Evolutionary conservation across 2,888 invertebrate species (phyloP), one percentile per base, ranked within the genome.

Genomic region (Heteromurus nitidus): DNA sequence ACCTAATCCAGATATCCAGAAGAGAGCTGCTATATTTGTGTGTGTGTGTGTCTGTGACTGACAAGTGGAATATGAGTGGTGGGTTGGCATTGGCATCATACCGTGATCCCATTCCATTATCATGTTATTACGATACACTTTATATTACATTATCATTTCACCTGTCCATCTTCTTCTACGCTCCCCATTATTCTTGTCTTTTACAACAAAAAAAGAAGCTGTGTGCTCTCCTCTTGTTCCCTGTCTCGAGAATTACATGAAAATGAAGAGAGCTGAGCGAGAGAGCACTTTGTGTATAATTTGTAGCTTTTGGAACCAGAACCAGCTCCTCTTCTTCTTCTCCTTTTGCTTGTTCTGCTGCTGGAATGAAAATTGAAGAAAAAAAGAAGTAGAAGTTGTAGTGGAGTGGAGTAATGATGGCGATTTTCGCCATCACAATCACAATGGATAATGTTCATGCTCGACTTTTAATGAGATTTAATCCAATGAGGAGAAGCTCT

Each of bases 201-300:
- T 55, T n/a, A n/a, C n/a, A n/a, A n/a, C n/a, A n/a, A 47, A 47
- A 36, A 55, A 55, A 55, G n/a, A n/a, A n/a, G n/a, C n/a, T n/a
- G n/a, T 55, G 24, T 55, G 20, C 55, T 50, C 50, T n/a, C 13
- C 50, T 55, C 55, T 55, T n/a, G n/a, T n/a, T n/a, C n/a, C n/a
- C n/a, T n/a, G n/a, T n/a, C n/a, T n/a, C n/a, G n/a, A 24, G 55
- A 55, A 55, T 55, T 55, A 55, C 24, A 55, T 55, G 55, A 55
- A n/a, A 16, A 22, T 55, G 55, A 55, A 24, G 24, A 55, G n/a
- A 36, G 9, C 36, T 7, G 13, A 36, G 36, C 9, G 36, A 36
- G 36, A n/a, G n/a, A n/a, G 13, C 36, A 5, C 50, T 50, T 11
- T 24, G 11, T 50, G 55, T 55, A 24, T 55, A 55, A 55, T 55